phyloP scores from a whole-genome alignment of 2,113 vertebrate genomes.

The Dendropsophus ebraccatus region DNA sequence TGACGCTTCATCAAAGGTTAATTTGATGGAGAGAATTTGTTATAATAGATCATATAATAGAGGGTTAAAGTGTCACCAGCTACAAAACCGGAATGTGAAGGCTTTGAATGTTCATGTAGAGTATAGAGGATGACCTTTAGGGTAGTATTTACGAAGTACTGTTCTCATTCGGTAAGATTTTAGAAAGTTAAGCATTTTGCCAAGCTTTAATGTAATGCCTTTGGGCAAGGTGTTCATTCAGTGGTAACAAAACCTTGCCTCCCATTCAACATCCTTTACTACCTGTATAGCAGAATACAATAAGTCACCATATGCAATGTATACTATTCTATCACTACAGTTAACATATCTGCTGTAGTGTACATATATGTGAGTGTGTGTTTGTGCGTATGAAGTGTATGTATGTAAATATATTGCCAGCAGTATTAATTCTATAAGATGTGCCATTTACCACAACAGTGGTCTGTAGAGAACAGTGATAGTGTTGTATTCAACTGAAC shows the following conservation, averaged over 20 bases:
- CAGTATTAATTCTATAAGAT: conserved; percentile 37
- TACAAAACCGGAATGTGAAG: not conserved
- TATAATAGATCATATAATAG: conserved; percentile 28
- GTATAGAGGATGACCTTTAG: not conserved
- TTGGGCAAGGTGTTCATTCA: conserved; percentile 11
- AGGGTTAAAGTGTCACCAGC: not conserved
- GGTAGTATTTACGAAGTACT: not conserved
- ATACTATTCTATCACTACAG: conserved; percentile 30
- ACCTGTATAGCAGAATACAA: conserved; percentile 23
- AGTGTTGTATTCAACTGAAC: not conserved
- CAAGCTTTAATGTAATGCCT: not conserved
- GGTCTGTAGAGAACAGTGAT: not conserved
- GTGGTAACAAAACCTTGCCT: not conserved
- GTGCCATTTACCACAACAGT: not conserved
- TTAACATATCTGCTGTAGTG: conserved; percentile 14
- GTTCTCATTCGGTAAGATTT: not conserved
- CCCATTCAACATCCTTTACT: conserved; percentile 40
- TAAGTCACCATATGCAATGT: conserved; percentile 24
- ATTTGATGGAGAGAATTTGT: conserved; percentile 54
- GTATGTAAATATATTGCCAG: conserved; percentile 8
- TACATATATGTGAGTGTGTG: conserved; percentile 3
- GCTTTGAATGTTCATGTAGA: conserved; percentile 6
- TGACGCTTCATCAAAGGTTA: conserved; percentile 55
- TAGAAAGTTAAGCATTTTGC: not conserved
- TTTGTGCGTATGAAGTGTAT: conserved; percentile 4